A percentile compares a stretch with the other conserved stretches of the same genome.
phyloP scores from a whole-genome alignment of 2,888 invertebrate species.

The Psylliodes chrysocephalus region DNA sequence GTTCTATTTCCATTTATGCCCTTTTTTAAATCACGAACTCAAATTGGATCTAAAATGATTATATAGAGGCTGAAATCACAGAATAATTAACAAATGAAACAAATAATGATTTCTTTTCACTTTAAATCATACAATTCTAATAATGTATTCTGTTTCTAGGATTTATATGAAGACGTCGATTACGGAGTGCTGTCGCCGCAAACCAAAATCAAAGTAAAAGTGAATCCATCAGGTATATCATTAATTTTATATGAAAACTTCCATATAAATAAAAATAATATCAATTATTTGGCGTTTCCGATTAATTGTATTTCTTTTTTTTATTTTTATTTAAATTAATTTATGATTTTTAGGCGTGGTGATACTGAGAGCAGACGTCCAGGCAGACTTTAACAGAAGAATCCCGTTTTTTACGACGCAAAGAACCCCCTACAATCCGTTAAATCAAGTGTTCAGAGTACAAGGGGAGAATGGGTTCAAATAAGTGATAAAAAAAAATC shows the following conservation, averaged over 20 bases:
- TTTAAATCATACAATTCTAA: too few species aligned
- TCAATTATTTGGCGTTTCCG: too few species aligned
- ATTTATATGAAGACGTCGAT: slow-evolving; percentile 89
- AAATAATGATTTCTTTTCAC: too few species aligned
- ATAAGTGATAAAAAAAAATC: slow-evolving; percentile 33
- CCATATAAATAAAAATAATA: too few species aligned
- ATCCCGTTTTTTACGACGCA: slow-evolving; percentile 59
- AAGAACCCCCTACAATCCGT: slow-evolving; percentile 65
- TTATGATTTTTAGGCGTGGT: slow-evolving; percentile 73
- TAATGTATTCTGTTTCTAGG: too few species aligned
- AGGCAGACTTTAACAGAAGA: slow-evolving; percentile 66
- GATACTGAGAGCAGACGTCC: slow-evolving; percentile 83
- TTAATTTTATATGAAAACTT: not conserved
- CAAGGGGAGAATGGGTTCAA: slow-evolving; percentile 59
- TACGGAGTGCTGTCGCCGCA: slow-evolving; percentile 85
- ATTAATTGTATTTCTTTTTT: too few species aligned
- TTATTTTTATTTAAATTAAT: too few species aligned
- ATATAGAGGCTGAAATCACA: too few species aligned
- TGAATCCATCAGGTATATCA: slow-evolving; percentile 84
- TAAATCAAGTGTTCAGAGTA: slow-evolving; percentile 68
- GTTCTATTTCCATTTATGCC: too few species aligned
- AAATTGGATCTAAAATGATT: too few species aligned
- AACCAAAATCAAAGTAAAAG: slow-evolving; percentile 92
- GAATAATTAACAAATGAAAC: too few species aligned
- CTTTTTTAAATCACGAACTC: too few species aligned